Evolutionary conservation across 2,888 invertebrate species (phyloP).

Genomic region (Hetaerina titia): DNA sequence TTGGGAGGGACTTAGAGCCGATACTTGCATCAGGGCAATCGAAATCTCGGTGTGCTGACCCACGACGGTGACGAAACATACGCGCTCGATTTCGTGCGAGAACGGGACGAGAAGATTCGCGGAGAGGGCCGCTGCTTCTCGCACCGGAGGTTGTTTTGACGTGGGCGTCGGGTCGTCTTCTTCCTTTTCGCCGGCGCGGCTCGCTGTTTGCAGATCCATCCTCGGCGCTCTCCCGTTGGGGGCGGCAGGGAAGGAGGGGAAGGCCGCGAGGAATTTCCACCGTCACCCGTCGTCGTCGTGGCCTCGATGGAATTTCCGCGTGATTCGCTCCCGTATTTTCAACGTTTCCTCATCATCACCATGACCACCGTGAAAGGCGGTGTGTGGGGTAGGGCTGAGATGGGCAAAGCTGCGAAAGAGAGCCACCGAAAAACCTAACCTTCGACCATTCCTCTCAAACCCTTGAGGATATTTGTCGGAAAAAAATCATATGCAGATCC

Average conservation of each 20-base stretch:
- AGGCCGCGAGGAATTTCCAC: neutral
- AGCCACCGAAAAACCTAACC: too few relatives aligned
- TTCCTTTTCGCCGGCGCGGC: neutral
- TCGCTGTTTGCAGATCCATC: neutral
- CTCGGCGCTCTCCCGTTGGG: neutral
- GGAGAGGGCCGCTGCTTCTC: too few relatives aligned
- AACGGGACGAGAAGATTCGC: too few relatives aligned
- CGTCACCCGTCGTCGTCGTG: neutral
- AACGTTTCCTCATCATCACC: conserved; percentile 21
- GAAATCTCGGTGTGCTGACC: too few relatives aligned
- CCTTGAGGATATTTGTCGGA: neutral
- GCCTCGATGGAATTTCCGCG: conserved; percentile 39
- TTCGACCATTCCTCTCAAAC: neutral
- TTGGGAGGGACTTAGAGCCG: too few relatives aligned
- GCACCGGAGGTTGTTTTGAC: too few relatives aligned
- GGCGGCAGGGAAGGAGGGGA: neutral
- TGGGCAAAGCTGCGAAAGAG: neutral
- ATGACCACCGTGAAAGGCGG: neutral
- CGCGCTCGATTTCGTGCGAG: too few relatives aligned
- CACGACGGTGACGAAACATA: too few relatives aligned
- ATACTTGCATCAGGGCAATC: too few relatives aligned
- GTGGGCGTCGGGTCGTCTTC: too few relatives aligned
- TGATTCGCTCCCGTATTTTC: conserved; percentile 32
- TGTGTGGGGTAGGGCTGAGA: neutral
- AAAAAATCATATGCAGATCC: too few relatives aligned